Conservation (phyloP, 2,888 invertebrate species). For the Rapana venosa region DNA sequence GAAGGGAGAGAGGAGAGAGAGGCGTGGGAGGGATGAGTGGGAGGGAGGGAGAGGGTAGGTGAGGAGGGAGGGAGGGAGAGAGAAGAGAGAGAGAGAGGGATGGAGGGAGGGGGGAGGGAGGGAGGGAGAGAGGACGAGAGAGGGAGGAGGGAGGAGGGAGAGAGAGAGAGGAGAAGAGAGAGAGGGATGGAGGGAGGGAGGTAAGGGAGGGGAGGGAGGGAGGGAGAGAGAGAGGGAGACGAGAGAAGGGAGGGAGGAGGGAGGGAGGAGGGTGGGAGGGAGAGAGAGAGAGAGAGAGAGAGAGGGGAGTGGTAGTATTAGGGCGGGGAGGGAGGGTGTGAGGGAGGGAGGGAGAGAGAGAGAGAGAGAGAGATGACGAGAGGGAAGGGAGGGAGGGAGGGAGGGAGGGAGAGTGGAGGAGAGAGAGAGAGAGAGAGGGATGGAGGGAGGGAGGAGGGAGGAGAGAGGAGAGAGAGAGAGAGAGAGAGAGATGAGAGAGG, state of each 20-base stretch:
- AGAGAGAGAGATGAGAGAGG: too few species aligned
- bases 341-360: too few species aligned
- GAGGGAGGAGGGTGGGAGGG: not conserved
- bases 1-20: not conserved
- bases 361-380: too few species aligned
- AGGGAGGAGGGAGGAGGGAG: not conserved
- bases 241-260: not conserved
- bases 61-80: too few species aligned
- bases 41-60: not conserved
- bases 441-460: too few species aligned
- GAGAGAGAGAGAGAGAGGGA: too few species aligned
- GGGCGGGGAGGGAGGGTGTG: not conserved
- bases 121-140: not conserved
- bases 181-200: not conserved
- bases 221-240: not conserved
- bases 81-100: not conserved
- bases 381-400: too few species aligned
- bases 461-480: too few species aligned
- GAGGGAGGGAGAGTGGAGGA: too few species aligned
- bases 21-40: not conserved
- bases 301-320: not conserved
- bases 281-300: not conserved
- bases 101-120: too few species aligned
- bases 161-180: not conserved
- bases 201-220: not conserved